Base-by-base conservation (phyloP, 2,113 vertebrate species). In the Vanacampus margaritifer region DNA sequence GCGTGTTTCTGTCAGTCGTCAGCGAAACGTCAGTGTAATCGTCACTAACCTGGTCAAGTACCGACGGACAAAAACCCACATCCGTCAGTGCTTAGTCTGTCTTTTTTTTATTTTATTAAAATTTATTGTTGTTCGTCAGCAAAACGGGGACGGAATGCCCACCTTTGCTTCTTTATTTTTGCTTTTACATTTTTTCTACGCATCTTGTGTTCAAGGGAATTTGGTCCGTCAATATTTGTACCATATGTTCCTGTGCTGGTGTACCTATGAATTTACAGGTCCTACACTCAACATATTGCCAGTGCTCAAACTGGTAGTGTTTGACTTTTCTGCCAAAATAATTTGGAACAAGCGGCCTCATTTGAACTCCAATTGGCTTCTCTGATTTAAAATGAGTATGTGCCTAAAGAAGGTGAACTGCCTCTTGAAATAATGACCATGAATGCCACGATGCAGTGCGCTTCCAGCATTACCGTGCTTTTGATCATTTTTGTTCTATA, bases 301-400 rank as follows among this genome's bases (percentile, higher is more conserved):
- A 26, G 46, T 71, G 64, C 36, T 85, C 48, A 57, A 81, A 64
- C 67, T 71, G 77, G 79, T 73, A 79, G 75, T 59, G 57, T 79
- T 79, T 88, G 68, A 81, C 67, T 78, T 57, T 50, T 14, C 64
- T 65, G 71, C 74, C 75, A 76, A 75, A 72, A 82, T 74, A 67
- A 73, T 65, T 72, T 78, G 82, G 78, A 82, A 81, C 10, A 2
- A 43, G 28, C 63, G 68, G 75, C 76, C 36, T 88, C 78, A 80
- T 86, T 72, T 83, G 72, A 77, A 73, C 73, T 72, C 68, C 81
- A 84, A 84, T 81, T 84, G 82, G 79, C 78, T 86, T 85, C 80
- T 81, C 46, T 12, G 45, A 82, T 70, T 83, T 67, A 81, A 86
- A 84, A 75, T 79, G 76, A 75, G 72, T 84, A 83, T 75, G 67